Evolutionary conservation across 2,797 vertebrate species (phyloP).

Genomic region (Moxostoma hubbsi): DNA sequence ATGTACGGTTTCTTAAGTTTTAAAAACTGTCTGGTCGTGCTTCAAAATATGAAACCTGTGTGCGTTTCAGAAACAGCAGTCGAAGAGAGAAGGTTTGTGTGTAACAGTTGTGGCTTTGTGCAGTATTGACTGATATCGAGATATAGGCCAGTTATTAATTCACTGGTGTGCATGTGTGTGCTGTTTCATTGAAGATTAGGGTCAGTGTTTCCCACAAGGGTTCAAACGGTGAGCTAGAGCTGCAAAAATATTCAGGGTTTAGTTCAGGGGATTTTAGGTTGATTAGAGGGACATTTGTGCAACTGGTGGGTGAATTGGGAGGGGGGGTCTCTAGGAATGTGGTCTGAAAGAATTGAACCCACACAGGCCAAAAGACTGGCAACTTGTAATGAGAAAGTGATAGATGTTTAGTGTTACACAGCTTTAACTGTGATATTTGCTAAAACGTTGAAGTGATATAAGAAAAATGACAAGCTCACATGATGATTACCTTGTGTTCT

Average conservation of each 20-base stretch:
- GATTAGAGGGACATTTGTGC: constrained; percentile 32
- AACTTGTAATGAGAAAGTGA: constrained; percentile 57
- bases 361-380: constrained; percentile 57
- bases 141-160: constrained; percentile 2
- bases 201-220: constrained; percentile 33
- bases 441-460: background rate
- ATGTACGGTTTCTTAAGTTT: background rate
- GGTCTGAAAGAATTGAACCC: constrained; percentile 6
- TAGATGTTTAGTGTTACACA: background rate
- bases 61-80: background rate
- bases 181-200: constrained; percentile 38
- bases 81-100: too few relatives aligned
- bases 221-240: constrained; percentile 45
- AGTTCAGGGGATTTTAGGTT: constrained; percentile 48
- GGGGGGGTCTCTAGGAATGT: constrained; percentile 37
- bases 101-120: background rate
- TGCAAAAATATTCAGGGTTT: constrained; percentile 31
- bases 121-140: background rate
- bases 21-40: too few relatives aligned
- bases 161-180: constrained; percentile 31
- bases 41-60: background rate
- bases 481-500: constrained; percentile 18
- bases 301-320: constrained; percentile 2
- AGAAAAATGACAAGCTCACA: background rate
- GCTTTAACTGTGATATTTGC: background rate